Base-by-base conservation (phyloP, 23 tunicate genomes). In the Trididemnum miniatum region DNA sequence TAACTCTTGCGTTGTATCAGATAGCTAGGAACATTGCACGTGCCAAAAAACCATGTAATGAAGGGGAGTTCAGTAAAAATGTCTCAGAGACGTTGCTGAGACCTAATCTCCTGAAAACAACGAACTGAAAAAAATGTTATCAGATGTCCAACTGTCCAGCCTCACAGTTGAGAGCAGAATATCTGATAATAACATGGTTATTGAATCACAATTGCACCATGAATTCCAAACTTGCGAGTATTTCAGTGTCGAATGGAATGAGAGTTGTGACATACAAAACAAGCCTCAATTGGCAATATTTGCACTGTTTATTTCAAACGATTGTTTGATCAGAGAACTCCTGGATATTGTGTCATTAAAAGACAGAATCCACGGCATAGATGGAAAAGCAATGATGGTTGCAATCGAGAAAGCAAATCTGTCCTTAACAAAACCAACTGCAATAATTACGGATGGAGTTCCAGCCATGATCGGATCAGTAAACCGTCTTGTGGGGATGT, bases 41-140 rank as follows among this genome's bases (percentile, higher is more conserved):
- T 26, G 82, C 65, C 83, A 83, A 74, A 75, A 83, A 35, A 34
- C 87, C 84, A 39, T 83, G 31, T 36, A 74, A 37, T 83, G 84
- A 78, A 18, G 84, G 71, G n/a, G n/a, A n/a, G n/a, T n/a, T n/a
- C n/a, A n/a, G n/a, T n/a, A 83, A 83, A 83, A 75, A 83, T 83
- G 84, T 23, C 65, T 83, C 28, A 7, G 77, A 28, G 87, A 20
- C 65, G 44, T 83, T 83, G 87, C 30, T 35, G 83, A 78, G 78
- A 75, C 32, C 67, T 35, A 35, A 39, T 74, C 54, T 76, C 84
- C 71, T 3, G 87, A 83, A 75, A 83, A 83, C 77, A 74, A 40
- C 77, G 44, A 83, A 35, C 67, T 74, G 18, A 50, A 50, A 71
- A 38, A 65, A 75, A 75, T 40, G 80, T 5, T 75, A 75, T 39